A percentile compares a stretch with the other conserved stretches of the same genome.
phyloP scores from a whole-genome alignment of 2,113 vertebrate species.

The Pleuronectes platessa region DNA sequence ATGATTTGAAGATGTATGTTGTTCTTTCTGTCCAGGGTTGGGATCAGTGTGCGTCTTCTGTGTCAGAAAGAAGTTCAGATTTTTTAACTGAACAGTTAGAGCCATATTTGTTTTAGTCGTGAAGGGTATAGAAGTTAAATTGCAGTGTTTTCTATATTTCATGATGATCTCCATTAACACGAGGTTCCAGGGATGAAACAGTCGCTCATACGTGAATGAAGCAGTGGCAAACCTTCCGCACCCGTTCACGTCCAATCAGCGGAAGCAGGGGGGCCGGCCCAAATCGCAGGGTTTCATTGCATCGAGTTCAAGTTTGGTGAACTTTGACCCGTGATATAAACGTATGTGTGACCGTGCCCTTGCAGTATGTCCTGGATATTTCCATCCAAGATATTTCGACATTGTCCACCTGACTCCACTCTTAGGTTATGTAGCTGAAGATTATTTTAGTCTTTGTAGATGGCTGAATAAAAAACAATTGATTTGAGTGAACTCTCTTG shows the following conservation, averaged over 20 bases:
- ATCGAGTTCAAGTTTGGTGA: not conserved
- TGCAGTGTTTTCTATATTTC: not conserved
- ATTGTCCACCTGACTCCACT: not conserved
- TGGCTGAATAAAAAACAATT: conserved; percentile 29
- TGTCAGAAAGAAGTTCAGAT: not conserved
- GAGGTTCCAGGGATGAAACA: not conserved
- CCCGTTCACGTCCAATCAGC: not conserved
- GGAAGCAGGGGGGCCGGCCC: not conserved
- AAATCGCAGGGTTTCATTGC: too few species aligned
- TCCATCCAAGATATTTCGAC: not conserved
- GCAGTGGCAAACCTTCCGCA: not conserved
- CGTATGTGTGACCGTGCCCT: not conserved
- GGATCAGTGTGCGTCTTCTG: not conserved
- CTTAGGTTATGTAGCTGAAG: not conserved
- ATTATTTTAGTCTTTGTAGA: not conserved
- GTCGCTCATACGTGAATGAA: not conserved
- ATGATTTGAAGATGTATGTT: not conserved
- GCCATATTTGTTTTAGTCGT: not conserved
- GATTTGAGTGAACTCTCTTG: not conserved
- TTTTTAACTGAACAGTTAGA: conserved; percentile 14
- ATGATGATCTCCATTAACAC: not conserved
- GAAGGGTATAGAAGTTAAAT: not conserved
- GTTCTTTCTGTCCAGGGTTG: not conserved
- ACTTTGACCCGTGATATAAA: not conserved
- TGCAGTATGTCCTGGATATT: too few species aligned